phyloP scores from a whole-genome alignment of 2,113 vertebrate genomes.

The Eulemur rufifrons region DNA sequence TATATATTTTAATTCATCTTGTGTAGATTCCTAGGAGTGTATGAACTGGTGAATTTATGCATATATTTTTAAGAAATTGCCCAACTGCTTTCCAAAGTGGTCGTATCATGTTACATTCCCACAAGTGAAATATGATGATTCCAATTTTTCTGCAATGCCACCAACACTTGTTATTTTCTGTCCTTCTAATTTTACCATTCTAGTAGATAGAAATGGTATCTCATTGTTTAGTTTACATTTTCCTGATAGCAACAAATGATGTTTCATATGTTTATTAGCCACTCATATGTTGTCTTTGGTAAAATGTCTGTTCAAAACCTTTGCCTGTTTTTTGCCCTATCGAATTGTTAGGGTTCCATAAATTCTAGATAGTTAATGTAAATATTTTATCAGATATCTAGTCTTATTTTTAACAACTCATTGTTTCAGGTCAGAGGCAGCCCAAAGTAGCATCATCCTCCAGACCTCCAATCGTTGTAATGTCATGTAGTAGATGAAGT shows the following conservation, averaged over 20 bases:
- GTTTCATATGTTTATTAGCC: neutral
- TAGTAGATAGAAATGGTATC: neutral
- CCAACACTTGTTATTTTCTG: neutral
- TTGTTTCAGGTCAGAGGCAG: neutral
- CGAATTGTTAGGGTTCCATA: neutral
- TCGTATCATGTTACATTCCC: no score
- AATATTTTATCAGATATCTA: neutral
- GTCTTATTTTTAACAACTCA: neutral
- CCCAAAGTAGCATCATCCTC: neutral
- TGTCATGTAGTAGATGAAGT: neutral
- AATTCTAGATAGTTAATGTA: neutral
- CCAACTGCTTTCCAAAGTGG: neutral
- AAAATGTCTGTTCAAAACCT: neutral
- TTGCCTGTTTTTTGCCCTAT: neutral
- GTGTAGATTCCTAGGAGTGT: neutral
- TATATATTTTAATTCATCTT: neutral
- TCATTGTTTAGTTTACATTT: neutral
- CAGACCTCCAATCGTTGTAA: neutral
- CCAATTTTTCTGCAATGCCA: neutral
- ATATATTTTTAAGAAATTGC: neutral
- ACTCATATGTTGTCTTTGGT: neutral
- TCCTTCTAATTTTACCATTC: neutral
- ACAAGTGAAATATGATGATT: neutral
- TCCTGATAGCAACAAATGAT: neutral
- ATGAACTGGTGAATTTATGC: neutral